These are phyloP conservation scores for Xiphophorus birchmanni DNA, from an alignment of 2,797 vertebrate genomes.

Conservation along the genomic window DNA sequence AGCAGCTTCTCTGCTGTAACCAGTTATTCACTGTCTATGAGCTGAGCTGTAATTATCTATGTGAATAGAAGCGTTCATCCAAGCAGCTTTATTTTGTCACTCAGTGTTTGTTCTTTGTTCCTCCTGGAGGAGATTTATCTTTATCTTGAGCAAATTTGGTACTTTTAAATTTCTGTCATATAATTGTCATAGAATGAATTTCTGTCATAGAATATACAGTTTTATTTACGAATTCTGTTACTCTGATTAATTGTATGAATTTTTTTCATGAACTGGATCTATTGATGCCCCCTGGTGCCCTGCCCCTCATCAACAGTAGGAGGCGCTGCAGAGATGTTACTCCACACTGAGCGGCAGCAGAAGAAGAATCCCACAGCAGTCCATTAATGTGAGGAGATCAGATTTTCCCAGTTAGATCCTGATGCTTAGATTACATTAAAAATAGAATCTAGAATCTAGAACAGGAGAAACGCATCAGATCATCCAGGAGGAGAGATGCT, in stretches of 20 bases:
- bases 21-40: not conserved
- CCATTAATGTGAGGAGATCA: not conserved
- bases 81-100: not conserved
- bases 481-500: not conserved
- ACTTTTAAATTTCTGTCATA: too few relatives aligned
- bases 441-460: not conserved
- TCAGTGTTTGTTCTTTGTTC: not conserved
- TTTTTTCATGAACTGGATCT: too few relatives aligned
- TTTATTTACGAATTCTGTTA: too few relatives aligned
- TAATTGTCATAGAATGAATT: too few relatives aligned
- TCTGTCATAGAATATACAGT: too few relatives aligned
- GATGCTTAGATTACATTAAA: too few relatives aligned
- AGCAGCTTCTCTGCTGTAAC: not conserved
- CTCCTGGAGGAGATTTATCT: not conserved
- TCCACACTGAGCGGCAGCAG: not conserved
- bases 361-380: not conserved
- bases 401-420: too few relatives aligned
- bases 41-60: not conserved
- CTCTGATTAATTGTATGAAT: too few relatives aligned
- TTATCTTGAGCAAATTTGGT: too few relatives aligned
- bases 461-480: not conserved
- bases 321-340: not conserved
- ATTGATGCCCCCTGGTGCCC: too few relatives aligned
- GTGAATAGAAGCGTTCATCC: not conserved
- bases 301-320: not conserved